These are phyloP conservation scores for Hipparchia sbordonii DNA, from an alignment of 2,888 invertebrate genomes.

Conservation along the genomic window DNA sequence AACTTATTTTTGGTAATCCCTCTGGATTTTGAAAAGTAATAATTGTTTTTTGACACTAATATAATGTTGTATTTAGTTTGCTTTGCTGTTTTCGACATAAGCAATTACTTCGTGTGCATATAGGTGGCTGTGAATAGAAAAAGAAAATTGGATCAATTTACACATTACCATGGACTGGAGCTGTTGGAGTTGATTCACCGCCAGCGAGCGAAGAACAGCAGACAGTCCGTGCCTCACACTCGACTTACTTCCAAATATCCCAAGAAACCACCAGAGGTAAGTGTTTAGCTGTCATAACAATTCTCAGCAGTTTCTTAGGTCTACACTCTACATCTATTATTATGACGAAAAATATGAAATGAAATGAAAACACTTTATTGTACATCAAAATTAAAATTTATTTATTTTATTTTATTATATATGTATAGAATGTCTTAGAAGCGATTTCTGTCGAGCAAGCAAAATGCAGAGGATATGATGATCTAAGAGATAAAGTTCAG, in stretches of 20 bases:
- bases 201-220: conserved; percentile 78
- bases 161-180: conserved; percentile 90
- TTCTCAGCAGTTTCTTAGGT: not conserved
- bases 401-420: no score
- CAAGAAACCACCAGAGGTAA: conserved; percentile 81
- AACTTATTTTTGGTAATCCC: no score
- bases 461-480: no score
- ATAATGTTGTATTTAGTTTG: not conserved
- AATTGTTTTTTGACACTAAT: no score
- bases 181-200: conserved; percentile 86
- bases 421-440: no score
- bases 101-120: conserved; percentile 34
- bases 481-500: no score
- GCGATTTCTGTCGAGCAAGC: no score
- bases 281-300: conserved; percentile 2
- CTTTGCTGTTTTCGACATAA: not conserved
- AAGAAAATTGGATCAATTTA: conserved; percentile 92
- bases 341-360: no score
- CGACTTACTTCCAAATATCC: conserved; percentile 77
- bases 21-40: no score
- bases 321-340: no score
- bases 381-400: no score
- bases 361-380: no score
- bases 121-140: conserved; percentile 92
- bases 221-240: conserved; percentile 72